Evolutionary conservation across 2,797 vertebrate species (phyloP), one percentile per base, ranked within the genome.

Genomic region (Otus scops): DNA sequence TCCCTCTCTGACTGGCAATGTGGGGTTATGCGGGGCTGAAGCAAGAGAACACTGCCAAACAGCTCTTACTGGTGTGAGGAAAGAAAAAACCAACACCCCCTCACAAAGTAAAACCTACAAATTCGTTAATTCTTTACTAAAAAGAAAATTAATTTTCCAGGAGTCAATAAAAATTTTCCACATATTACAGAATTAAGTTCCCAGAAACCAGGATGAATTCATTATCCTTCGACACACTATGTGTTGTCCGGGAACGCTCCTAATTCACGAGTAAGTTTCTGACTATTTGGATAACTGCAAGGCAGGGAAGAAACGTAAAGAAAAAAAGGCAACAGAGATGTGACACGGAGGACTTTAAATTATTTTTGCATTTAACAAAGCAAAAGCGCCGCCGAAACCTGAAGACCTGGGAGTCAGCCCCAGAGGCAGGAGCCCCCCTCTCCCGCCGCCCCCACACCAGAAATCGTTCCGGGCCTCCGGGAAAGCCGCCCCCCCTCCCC

Each of bases 401-500:
- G 2, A 7, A 9, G 38, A 2, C 10, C 21, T 4, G 64, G n/a
- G 32, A n/a, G 14, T 1, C 19, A n/a, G 59, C 32, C 12, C 10
- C 34, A 13, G 48, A 18, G 47, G 36, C 24, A 9, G 45, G 28
- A 54, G 39, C 23, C 4, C 17, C n/a, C 7, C 11, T 11, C 18
- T 4, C 3, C 9, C 6, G 16, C 7, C 2, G 10, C 16, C 41
- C 41, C 41, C 17, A 18, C 38, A 10, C 4, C 21, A 11, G 27
- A 7, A 50, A 26, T 7, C 9, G 22, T 32, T 22, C 28, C 30
- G 19, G 22, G 4, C 5, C 50, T 24, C 21, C 3, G 23, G 60
- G 20, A 8, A 17, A 34, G 10, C 47, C 67, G 8, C 22, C 17
- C 21, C 56, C 2, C 3, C 26, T 10, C 2, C 3, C 1, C 11